Evolutionary conservation across 2,888 invertebrate genomes (phyloP).

Genomic region (Matsumyia berberina): DNA sequence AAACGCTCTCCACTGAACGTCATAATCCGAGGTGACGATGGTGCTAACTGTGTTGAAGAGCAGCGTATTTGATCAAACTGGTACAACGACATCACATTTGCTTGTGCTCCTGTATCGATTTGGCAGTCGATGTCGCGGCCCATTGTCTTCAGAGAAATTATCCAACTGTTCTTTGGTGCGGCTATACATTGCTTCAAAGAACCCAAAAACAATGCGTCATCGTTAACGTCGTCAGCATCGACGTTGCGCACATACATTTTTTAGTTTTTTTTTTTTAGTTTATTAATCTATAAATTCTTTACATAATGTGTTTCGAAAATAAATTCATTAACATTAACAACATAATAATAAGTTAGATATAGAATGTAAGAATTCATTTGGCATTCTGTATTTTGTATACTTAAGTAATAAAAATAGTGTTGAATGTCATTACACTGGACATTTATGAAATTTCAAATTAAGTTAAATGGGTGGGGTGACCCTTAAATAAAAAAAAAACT

Average conservation of each 20-base stretch:
- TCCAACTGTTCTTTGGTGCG: slow-evolving; percentile 8
- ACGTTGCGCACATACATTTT: not conserved
- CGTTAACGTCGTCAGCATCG: slow-evolving; percentile 6
- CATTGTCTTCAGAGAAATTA: slow-evolving; percentile 6
- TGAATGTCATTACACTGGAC: too few relatives aligned
- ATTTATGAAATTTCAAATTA: too few relatives aligned
- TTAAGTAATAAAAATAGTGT: too few relatives aligned
- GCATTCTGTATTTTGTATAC: too few relatives aligned
- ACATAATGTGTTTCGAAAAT: too few relatives aligned
- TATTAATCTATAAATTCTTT: too few relatives aligned
- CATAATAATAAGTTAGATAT: too few relatives aligned
- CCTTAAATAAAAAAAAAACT: too few relatives aligned
- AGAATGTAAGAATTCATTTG: too few relatives aligned
- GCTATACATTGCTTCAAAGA: slow-evolving; percentile 23
- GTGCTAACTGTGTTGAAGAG: slow-evolving; percentile 21
- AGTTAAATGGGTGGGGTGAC: too few relatives aligned
- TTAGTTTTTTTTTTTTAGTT: slow-evolving; percentile 19
- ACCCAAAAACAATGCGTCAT: slow-evolving; percentile 20
- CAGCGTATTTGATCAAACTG: slow-evolving; percentile 18
- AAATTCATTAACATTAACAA: too few relatives aligned
- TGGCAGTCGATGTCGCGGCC: slow-evolving; percentile 11
- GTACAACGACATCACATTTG: slow-evolving; percentile 15
- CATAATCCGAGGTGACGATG: slow-evolving; percentile 30
- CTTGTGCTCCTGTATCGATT: slow-evolving; percentile 32
- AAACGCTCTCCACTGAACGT: too few relatives aligned